These are phyloP conservation scores for Imbricaverruca yamaguchii DNA, from an alignment of 2,888 invertebrate species.

Conservation along the genomic window DNA sequence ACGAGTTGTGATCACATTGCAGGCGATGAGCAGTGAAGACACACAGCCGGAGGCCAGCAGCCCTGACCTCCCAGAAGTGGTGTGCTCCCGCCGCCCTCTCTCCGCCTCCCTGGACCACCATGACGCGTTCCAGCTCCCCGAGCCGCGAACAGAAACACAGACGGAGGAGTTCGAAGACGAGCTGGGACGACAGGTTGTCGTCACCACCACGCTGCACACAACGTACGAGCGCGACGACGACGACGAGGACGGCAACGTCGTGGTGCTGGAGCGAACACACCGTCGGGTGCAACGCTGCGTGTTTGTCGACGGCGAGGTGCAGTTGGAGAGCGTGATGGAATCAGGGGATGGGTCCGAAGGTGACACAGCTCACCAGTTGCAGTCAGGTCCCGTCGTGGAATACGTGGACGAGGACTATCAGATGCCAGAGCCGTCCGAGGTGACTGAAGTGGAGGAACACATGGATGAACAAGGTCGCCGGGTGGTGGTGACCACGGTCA, in stretches of 20 bases:
- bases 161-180: not conserved
- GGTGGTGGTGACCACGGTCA: not conserved
- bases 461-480: not conserved
- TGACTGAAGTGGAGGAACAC: not conserved
- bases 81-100: not conserved
- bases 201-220: not conserved
- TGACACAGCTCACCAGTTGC: no score
- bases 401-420: not conserved
- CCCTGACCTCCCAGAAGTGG: not conserved
- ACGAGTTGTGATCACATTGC: not conserved
- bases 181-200: not conserved
- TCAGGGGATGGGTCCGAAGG: no score
- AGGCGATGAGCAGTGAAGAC: not conserved
- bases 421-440: not conserved
- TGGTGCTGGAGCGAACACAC: not conserved
- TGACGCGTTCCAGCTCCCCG: not conserved
- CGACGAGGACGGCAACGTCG: not conserved
- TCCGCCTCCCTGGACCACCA: not conserved
- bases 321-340: not conserved
- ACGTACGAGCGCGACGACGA: not conserved
- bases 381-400: not conserved
- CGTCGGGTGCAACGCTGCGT: not conserved
- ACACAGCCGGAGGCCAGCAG: not conserved
- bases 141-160: not conserved
- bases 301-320: not conserved